phyloP scores from a whole-genome alignment of 1,140 invertebrate genomes.

The Eumeta japonica region DNA sequence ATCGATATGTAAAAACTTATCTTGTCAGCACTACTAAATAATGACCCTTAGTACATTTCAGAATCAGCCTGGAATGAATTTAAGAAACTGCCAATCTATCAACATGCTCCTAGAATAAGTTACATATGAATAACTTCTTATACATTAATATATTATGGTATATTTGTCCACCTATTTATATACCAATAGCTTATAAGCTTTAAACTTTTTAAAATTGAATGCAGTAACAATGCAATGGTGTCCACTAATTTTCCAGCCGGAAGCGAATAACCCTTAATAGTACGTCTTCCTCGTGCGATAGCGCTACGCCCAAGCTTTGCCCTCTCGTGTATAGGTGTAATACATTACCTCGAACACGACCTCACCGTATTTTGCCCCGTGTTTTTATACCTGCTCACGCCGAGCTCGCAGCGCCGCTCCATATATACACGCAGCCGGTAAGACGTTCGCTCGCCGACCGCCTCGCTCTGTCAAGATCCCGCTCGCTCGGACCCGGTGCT shows the following conservation, averaged over 20 bases:
- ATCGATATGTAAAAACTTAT: neutral
- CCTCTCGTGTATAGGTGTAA: too few relatives aligned
- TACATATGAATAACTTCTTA: too few relatives aligned
- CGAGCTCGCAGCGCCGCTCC: slow-evolving; percentile 14
- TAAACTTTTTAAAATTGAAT: slow-evolving; percentile 1
- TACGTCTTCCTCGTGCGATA: slow-evolving; percentile 27
- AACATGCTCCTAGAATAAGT: too few relatives aligned
- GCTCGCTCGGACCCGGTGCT: too few relatives aligned
- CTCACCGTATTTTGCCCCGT: slow-evolving; percentile 14
- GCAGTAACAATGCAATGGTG: neutral
- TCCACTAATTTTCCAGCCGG: slow-evolving; percentile 23
- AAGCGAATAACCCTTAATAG: slow-evolving; percentile 19
- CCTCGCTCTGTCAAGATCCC: too few relatives aligned
- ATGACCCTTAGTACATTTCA: too few relatives aligned
- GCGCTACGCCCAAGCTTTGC: slow-evolving; percentile 16
- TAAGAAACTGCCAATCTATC: too few relatives aligned
- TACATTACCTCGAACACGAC: slow-evolving; percentile 1
- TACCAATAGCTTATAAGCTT: neutral
- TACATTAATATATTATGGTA: too few relatives aligned
- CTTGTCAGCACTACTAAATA: neutral
- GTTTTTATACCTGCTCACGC: slow-evolving; percentile 11
- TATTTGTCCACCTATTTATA: too few relatives aligned
- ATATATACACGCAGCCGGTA: slow-evolving; percentile 7
- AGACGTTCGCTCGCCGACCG: too few relatives aligned
- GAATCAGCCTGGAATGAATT: too few relatives aligned